phyloP scores from a whole-genome alignment of 2,113 vertebrate genomes.

The Leptodactylus fuscus region DNA sequence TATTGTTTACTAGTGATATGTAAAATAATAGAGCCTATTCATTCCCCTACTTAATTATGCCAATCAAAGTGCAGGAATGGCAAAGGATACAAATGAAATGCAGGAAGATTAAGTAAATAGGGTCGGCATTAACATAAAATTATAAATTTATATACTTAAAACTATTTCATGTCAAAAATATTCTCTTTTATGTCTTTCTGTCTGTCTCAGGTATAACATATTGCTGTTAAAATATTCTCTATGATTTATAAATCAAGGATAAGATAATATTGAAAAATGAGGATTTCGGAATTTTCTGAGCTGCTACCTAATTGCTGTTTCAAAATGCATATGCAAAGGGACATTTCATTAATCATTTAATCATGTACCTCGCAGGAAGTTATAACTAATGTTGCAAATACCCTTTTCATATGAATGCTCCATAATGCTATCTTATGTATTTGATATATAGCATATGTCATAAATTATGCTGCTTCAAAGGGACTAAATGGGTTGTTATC shows the following conservation, averaged over 20 bases:
- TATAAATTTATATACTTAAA: constrained; percentile 86
- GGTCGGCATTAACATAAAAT: constrained; percentile 87
- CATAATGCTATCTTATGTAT: constrained; percentile 97
- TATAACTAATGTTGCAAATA: constrained; percentile 99
- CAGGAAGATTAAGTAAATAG: constrained; percentile 82
- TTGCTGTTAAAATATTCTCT: constrained; percentile 87
- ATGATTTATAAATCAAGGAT: constrained; percentile 96
- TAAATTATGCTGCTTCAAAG: constrained; percentile 98
- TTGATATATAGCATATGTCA: constrained; percentile 99
- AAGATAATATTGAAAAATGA: constrained; percentile 88
- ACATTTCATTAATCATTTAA: constrained; percentile 99
- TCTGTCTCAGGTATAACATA: constrained; percentile 86
- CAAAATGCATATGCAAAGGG: constrained; percentile 97
- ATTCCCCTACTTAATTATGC: constrained; percentile 85
- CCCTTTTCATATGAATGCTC: constrained; percentile 99
- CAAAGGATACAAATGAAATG: constrained; percentile 85
- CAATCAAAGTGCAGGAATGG: constrained; percentile 88
- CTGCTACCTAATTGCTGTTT: constrained; percentile 98
- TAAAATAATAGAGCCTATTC: constrained; percentile 92
- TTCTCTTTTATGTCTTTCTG: constrained; percentile 88
- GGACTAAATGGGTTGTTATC: constrained; percentile 87
- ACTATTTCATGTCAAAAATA: constrained; percentile 85
- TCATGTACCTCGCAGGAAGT: constrained; percentile 98
- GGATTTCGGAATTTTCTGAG: constrained; percentile 84
- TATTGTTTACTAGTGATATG: constrained; percentile 95